A percentile compares a stretch with the other conserved stretches of the same genome.
These are phyloP conservation scores for Aphidius gifuensis DNA, from an alignment of 1,140 invertebrate species.

Conservation along the genomic window DNA sequence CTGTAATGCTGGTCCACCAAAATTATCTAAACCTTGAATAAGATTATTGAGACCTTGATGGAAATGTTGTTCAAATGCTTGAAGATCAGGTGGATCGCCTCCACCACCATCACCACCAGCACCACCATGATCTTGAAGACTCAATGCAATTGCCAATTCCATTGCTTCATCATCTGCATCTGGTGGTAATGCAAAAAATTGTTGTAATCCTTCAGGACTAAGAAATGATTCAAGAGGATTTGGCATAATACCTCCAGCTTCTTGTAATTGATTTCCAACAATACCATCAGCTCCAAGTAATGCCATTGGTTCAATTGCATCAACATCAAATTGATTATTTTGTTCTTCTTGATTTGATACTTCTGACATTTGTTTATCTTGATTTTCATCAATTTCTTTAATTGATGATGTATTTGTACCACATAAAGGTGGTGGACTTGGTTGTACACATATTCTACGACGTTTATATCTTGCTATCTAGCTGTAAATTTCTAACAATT, in stretches of 20 bases:
- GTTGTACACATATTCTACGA: conserved; percentile 77
- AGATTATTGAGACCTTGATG: conserved; percentile 55
- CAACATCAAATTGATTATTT: conserved; percentile 55
- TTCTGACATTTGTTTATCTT: conserved; percentile 46
- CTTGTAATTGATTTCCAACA: conserved; percentile 37
- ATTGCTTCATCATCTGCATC: conserved; percentile 96
- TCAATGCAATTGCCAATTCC: conserved; percentile 91
- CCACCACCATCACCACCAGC: conserved; percentile 43
- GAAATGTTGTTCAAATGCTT: conserved; percentile 54
- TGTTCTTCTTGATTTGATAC: conserved; percentile 39
- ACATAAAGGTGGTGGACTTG: conserved; percentile 72
- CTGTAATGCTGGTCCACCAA: conserved; percentile 55
- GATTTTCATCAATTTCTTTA: conserved; percentile 30
- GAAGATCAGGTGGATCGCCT: conserved; percentile 40
- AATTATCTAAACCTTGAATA: conserved; percentile 47
- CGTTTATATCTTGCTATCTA: conserved; percentile 77
- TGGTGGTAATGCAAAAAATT: conserved; percentile 83
- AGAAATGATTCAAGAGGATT: conserved; percentile 71
- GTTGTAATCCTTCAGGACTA: conserved; percentile 63
- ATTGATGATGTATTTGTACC: conserved; percentile 54
- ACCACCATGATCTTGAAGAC: conserved; percentile 75
- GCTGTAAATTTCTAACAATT: conserved; percentile 77
- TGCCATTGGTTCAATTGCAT: conserved; percentile 58
- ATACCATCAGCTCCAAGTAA: conserved; percentile 38
- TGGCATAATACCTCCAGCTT: conserved; percentile 35